phyloP scores from a whole-genome alignment of 2,113 vertebrate genomes.

The Lycocorax pyrrhopterus region DNA sequence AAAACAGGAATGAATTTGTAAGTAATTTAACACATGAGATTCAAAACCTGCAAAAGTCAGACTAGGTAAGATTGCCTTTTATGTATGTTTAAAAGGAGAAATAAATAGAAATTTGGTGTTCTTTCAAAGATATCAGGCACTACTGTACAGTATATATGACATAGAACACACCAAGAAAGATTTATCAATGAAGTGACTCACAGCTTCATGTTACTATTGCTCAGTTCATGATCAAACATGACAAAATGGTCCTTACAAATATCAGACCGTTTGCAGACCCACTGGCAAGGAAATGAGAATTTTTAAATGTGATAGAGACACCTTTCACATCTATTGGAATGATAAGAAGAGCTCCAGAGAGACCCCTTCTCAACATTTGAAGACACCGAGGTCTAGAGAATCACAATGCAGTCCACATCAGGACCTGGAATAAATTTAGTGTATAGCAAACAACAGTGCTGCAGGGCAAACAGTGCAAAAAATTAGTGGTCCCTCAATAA shows the following conservation, averaged over 20 bases:
- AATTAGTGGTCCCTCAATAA: not conserved
- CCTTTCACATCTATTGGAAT: not conserved
- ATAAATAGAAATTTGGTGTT: not conserved
- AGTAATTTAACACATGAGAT: not conserved
- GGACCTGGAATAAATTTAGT: not conserved
- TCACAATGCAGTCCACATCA: not conserved
- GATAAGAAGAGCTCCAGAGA: not conserved
- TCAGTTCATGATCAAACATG: not conserved
- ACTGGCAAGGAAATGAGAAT: not conserved
- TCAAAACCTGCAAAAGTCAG: not conserved
- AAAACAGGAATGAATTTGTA: not conserved
- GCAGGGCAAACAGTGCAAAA: not conserved
- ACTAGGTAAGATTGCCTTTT: not conserved
- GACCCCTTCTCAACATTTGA: not conserved
- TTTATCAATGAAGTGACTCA: not conserved
- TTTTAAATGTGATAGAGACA: not conserved
- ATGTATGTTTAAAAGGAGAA: not conserved
- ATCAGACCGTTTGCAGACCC: not conserved
- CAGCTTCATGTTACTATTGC: not conserved
- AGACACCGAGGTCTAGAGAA: not conserved
- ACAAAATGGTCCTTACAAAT: not conserved
- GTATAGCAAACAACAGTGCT: not conserved
- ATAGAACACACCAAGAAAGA: not conserved
- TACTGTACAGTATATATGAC: not conserved
- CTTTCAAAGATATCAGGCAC: not conserved